Percentiles rank a stretch among this genome's conserved stretches.
Evolutionary conservation across 2,797 vertebrate species (phyloP).

Genomic region (Carapus acus): DNA sequence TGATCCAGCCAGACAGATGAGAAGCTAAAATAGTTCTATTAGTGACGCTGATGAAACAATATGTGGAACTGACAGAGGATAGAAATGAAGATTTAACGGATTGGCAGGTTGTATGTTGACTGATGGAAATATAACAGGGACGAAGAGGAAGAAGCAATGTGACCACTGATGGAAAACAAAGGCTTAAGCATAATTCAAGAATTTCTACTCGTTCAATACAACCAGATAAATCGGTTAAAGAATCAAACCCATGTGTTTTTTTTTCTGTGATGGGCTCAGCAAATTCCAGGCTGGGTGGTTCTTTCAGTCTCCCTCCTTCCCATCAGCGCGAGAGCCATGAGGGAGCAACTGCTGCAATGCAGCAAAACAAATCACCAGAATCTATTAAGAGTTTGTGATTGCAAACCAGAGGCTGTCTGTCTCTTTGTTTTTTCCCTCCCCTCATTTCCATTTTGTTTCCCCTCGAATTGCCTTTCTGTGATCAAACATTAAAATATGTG

Average conservation of each 20-base stretch:
- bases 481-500: conserved; percentile 11
- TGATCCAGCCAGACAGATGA: conserved; percentile 40
- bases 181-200: not conserved
- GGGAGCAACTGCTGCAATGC: conserved; percentile 74
- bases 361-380: conserved; percentile 70
- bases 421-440: conserved; percentile 18
- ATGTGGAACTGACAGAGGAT: not conserved
- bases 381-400: conserved; percentile 56
- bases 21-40: conserved; percentile 19
- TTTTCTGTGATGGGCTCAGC: conserved; percentile 23
- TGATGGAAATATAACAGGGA: not conserved
- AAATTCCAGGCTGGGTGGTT: conserved; percentile 17
- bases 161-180: not conserved
- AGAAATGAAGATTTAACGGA: conserved; percentile 14
- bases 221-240: conserved; percentile 6
- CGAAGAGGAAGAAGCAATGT: conserved; percentile 3
- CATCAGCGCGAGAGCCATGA: conserved; percentile 40
- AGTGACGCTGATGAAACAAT: conserved; percentile 22
- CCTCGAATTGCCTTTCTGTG: conserved; percentile 2
- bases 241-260: conserved; percentile 7
- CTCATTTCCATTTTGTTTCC: conserved; percentile 14
- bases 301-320: conserved; percentile 39
- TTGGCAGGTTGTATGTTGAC: conserved; percentile 1
- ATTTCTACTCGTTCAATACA: conserved; percentile 14
- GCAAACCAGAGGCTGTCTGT: conserved; percentile 16